A percentile compares a stretch with the other conserved stretches of the same genome.
phyloP scores from a whole-genome alignment of 2,888 invertebrate genomes.

The Catotricha subobsoleta region DNA sequence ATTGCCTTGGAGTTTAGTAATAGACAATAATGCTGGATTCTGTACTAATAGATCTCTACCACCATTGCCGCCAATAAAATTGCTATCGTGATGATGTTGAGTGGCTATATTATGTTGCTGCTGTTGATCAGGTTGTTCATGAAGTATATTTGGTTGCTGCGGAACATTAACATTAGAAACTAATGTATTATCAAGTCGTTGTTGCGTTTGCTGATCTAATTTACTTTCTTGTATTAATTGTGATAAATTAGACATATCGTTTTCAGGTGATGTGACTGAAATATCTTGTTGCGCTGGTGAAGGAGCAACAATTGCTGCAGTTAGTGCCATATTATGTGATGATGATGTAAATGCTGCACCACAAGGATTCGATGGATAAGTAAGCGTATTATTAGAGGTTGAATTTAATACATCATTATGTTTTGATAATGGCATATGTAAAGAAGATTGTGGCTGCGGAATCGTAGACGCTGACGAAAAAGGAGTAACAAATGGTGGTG shows the following conservation, averaged over 20 bases:
- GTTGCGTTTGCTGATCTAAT: neutral
- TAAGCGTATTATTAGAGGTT: conserved; percentile 9
- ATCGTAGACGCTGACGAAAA: conserved; percentile 25
- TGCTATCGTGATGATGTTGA: neutral
- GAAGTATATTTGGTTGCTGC: neutral
- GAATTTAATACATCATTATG: neutral
- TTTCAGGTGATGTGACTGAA: conserved; percentile 26
- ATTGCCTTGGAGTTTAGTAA: neutral
- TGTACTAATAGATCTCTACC: neutral
- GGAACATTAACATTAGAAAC: neutral
- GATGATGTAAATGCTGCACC: conserved; percentile 66
- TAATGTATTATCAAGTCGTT: neutral
- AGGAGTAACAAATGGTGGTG: conserved; percentile 39
- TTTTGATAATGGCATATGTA: conserved; percentile 16
- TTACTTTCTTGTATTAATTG: too few species aligned
- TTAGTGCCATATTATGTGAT: conserved; percentile 63
- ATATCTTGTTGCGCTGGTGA: conserved; percentile 33
- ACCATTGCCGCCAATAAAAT: neutral
- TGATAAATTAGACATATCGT: neutral
- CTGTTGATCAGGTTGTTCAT: conserved; percentile 5
- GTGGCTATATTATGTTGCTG: conserved; percentile 1
- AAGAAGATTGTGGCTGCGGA: conserved; percentile 1
- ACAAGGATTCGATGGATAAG: conserved; percentile 28
- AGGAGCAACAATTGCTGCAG: conserved; percentile 62
- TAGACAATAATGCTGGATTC: neutral